Conservation (phyloP, 1,140 invertebrate species). For the Scaptomyza graminum region DNA sequence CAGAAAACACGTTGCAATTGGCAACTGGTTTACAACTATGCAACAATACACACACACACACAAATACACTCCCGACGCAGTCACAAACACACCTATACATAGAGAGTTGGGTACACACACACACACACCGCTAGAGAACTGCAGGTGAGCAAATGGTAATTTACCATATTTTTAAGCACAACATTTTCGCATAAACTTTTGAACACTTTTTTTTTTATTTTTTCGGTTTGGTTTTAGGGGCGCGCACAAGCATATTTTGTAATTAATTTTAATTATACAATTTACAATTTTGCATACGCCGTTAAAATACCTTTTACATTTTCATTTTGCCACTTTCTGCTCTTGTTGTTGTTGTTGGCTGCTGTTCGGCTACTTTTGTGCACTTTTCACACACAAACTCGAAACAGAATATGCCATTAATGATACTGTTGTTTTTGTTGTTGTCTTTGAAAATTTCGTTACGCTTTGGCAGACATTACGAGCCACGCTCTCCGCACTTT, state of each 20-base stretch:
- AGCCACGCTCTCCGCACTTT: conserved; percentile 71
- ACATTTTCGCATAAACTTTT: conserved; percentile 41
- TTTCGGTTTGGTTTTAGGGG: background rate
- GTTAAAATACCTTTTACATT: conserved; percentile 68
- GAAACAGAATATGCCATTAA: conserved; percentile 76
- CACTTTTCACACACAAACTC: conserved; percentile 78
- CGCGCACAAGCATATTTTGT: conserved; percentile 14
- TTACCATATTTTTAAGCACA: conserved; percentile 52
- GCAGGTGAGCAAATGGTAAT: conserved; percentile 77
- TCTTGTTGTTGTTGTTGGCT: conserved; percentile 24
- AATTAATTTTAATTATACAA: conserved; percentile 36
- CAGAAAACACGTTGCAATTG: conserved; percentile 73
- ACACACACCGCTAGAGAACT: conserved; percentile 42
- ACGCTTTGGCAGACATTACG: conserved; percentile 80
- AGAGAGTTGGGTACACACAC: conserved; percentile 7
- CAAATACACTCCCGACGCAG: conserved; percentile 23
- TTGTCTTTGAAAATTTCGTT: conserved; percentile 73
- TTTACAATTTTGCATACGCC: conserved; percentile 16
- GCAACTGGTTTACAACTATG: conserved; percentile 80
- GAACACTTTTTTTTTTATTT: conserved; percentile 10
- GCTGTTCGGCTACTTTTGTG: conserved; percentile 52
- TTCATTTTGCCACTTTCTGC: conserved; percentile 44
- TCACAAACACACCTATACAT: conserved; percentile 31
- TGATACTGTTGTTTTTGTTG: conserved; percentile 47
- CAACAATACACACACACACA: conserved; percentile 53